A percentile compares a stretch with the other conserved stretches of the same genome.
Evolutionary conservation across 92 coral and sea anemone species (phyloP).

Genomic region (Parazoanthus swiftii): DNA sequence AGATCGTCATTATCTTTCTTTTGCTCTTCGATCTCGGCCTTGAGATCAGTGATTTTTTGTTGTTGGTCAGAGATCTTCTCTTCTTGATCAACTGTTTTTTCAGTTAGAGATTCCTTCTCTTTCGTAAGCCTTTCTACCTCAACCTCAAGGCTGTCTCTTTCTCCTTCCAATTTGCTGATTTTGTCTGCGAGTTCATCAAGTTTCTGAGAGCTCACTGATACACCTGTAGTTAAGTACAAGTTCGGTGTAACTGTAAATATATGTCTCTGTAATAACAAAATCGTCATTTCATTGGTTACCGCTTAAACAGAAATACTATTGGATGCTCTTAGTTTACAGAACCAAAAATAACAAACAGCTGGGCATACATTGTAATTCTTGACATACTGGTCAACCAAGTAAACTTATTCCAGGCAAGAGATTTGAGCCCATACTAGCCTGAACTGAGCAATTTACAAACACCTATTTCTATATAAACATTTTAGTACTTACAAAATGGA

Average conservation of each 20-base stretch:
- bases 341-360: background rate
- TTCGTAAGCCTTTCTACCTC: conserved; percentile 71
- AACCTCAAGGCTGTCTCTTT: conserved; percentile 76
- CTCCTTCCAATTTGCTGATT: conserved; percentile 74
- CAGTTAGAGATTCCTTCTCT: conserved; percentile 70
- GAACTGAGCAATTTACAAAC: background rate
- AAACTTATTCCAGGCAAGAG: background rate
- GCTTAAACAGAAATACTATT: no score
- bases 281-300: no score
- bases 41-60: conserved; percentile 58
- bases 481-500: no score
- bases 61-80: conserved; percentile 55
- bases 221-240: conserved; percentile 53
- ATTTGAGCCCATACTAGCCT: background rate
- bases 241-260: no score
- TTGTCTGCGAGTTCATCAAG: conserved; percentile 95
- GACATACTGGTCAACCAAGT: background rate
- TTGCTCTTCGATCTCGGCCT: conserved; percentile 60
- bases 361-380: background rate
- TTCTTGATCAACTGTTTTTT: conserved; percentile 59
- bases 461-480: background rate
- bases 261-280: background rate
- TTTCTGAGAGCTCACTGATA: conserved; percentile 61
- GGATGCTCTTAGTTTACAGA: background rate
- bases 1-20: conserved; percentile 76